Base-by-base conservation (phyloP, 2,113 vertebrate genomes). In the Oncorhynchus gorbuscha region DNA sequence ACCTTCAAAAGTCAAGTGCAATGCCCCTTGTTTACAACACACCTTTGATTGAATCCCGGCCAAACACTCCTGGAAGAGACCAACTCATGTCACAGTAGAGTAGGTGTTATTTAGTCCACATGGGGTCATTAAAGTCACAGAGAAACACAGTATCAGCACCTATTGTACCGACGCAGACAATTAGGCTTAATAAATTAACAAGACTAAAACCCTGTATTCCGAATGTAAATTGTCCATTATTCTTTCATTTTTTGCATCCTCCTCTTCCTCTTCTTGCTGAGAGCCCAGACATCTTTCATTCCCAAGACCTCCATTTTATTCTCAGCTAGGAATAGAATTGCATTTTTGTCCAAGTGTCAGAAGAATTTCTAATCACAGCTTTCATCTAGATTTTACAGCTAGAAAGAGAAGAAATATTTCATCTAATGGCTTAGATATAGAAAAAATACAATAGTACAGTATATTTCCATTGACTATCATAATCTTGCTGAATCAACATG, bases 301-400 rank as follows among this genome's bases (percentile, higher is more conserved):
- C 81, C 83, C 86, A 92, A 87, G 84, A 87, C 83, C 89, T 89
- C 90, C 90, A 90, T 72, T 80, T 90, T 92, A 89, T 72, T 3
- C 68, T 20, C 35, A 11, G 68, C 35, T 70, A 32, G 58, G 20
- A 59, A 72, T 35, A 72, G 16, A 72, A 61, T 72, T 4, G 16
- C 55, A 75, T 70, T 81, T 76, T 30, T 35, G 13, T 55, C 51
- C 76, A 18, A 76, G 6, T 22, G n/a, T 22, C 59, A 22, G 59
- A 22, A 62, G 18, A 62, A 62, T 62, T 55, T 70, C 4, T 30
- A 72, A 71, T 32, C 59, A 49, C 22, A 0, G 12, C 20, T 73
- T 61, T 64, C 62, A 69, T 76, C 49, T 62, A 16, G 59, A 62
- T 62, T 76, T 26, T 75, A 76, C 3, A 49, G 68, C 26, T 6